Evolutionary conservation across 1,140 invertebrate species (phyloP).

Genomic region (Cherax quadricarinatus): DNA sequence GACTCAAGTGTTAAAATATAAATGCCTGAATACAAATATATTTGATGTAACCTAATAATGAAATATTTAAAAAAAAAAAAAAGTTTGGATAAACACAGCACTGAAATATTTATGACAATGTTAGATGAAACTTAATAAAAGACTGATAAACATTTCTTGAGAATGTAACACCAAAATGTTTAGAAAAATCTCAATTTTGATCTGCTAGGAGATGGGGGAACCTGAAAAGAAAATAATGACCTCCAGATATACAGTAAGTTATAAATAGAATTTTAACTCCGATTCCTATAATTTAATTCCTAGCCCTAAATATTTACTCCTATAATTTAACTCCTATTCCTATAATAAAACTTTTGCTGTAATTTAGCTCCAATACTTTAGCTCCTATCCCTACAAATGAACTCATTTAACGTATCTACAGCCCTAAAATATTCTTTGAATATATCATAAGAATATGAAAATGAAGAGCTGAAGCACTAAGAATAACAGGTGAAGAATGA

Average conservation of each 20-base stretch:
- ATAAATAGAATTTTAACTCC: background rate
- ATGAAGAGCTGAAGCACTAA: background rate
- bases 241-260: background rate
- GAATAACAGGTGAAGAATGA: background rate
- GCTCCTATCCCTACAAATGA: no score
- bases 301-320: no score
- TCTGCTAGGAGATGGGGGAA: background rate
- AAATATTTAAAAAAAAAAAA: background rate
- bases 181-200: background rate
- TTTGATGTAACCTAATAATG: no score
- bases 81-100: background rate
- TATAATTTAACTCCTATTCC: background rate
- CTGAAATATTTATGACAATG: background rate
- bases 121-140: background rate
- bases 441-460: background rate
- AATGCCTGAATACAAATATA: no score
- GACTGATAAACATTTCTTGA: background rate
- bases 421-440: background rate
- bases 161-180: background rate
- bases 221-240: slow-evolving; percentile 2
- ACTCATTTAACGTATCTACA: background rate
- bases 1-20: background rate
- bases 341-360: background rate
- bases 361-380: no score
- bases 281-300: background rate